These are phyloP conservation scores for Myiothlypis chrysogaster DNA, from an alignment of 2,797 vertebrate genomes.

Conservation along the genomic window DNA sequence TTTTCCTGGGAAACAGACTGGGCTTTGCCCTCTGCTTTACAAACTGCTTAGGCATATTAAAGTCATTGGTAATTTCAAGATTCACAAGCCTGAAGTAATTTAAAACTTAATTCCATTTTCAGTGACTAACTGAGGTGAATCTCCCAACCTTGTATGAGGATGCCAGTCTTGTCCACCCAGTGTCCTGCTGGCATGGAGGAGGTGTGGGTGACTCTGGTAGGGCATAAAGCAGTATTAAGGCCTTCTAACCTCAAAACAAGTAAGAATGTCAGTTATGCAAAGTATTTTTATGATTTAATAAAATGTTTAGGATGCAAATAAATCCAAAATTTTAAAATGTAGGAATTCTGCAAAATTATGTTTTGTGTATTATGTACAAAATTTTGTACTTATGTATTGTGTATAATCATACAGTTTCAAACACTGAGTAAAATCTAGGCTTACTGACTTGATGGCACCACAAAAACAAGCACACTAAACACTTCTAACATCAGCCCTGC, in stretches of 20 bases:
- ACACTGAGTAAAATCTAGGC: background rate
- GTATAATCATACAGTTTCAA: background rate
- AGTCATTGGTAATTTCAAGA: background rate
- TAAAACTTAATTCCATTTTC: background rate
- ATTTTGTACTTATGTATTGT: background rate
- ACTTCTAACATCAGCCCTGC: background rate
- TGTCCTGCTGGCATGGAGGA: background rate
- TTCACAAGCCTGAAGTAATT: background rate
- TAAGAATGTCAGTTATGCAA: background rate
- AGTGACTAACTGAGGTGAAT: background rate
- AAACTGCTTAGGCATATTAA: background rate
- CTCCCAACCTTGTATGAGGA: background rate
- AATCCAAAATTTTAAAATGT: background rate
- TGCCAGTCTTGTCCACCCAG: background rate
- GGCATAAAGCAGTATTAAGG: background rate
- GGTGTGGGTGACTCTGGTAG: accelerated
- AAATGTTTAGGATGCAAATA: background rate
- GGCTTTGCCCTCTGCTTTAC: background rate
- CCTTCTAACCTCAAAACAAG: background rate
- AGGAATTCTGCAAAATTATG: background rate
- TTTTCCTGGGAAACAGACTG: background rate
- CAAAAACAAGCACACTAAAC: background rate
- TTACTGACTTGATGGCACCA: background rate
- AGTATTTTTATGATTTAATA: background rate
- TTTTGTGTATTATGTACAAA: background rate